Base-by-base conservation (phyloP, 2,888 invertebrate species). In the Ceramica pisi region DNA sequence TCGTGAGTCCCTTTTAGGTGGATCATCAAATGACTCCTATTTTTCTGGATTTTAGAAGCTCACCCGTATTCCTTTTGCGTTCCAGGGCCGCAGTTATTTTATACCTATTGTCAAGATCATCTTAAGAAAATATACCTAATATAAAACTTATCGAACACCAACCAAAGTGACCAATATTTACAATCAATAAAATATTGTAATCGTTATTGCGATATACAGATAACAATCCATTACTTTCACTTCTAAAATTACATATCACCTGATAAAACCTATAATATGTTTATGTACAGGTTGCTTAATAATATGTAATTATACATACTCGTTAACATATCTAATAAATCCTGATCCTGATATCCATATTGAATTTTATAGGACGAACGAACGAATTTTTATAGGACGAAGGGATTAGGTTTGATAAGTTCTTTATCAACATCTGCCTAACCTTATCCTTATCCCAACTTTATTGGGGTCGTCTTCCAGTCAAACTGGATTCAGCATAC, bases 191-290 rank as follows among this genome's bases (percentile, higher is more conserved):
- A 35, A 35, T 31, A n/a, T 12, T 56, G 7, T n/a, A 35, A 56
- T 56, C 12, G 12, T 12, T 7, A n/a, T 35, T 35, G 35, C 35
- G 7, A 56, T n/a, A 35, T 35, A n/a, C 2, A 35, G 35, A 56
- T 56, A 56, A 56, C 56, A 35, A 56, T 56, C 6, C 12, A 57
- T 57, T 38, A 57, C 57, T 57, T 57, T 57, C 35, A 19, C 35
- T 35, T 56, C 31, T 12, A 35, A 35, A n/a, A 1, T 7, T n/a
- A 35, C 35, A 35, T 56, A n/a, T 56, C n/a, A 56, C n/a, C 56
- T 19, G 55, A n/a, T 55, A n/a, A 53, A 10, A 55, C n/a, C n/a
- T n/a, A n/a, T 23, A 50, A 21, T 48, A 23, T 55, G 55, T 19
- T 35, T 10, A 10, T 12, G n/a, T 16, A 35, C n/a, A 10, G 19